Percentiles rank a stretch among this genome's conserved stretches.
phyloP scores from a whole-genome alignment of 2,113 vertebrate species.

The Typhlomys cinereus region DNA sequence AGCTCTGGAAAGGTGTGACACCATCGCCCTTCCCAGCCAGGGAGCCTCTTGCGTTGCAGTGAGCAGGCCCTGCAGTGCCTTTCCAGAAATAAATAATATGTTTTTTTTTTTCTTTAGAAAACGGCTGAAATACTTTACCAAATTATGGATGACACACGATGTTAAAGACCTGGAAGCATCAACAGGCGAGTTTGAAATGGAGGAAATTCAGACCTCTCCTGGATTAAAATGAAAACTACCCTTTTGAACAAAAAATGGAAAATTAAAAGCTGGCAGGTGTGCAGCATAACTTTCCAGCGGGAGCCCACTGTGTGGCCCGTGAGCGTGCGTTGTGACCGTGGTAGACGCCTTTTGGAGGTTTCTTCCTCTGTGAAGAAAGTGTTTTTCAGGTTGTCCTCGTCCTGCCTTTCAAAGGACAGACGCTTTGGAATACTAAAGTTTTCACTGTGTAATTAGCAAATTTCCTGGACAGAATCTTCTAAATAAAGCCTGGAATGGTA shows the following conservation, averaged over 20 bases:
- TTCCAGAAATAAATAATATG: constrained; percentile 44
- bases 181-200: constrained; percentile 69
- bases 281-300: constrained; percentile 1
- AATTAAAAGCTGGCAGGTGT: constrained; percentile 31
- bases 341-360: background rate
- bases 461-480: background rate
- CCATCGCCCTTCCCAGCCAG: background rate
- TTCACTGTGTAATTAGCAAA: background rate
- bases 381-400: background rate
- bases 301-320: background rate
- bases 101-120: constrained; percentile 75
- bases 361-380: background rate
- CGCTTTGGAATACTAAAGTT: background rate
- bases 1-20: too few species aligned
- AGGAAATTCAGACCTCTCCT: constrained; percentile 68
- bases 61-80: background rate
- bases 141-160: constrained; percentile 80
- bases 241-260: background rate
- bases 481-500: background rate
- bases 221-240: constrained; percentile 32
- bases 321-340: background rate
- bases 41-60: background rate
- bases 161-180: constrained; percentile 80
- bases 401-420: background rate
- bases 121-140: constrained; percentile 81